A percentile compares a stretch with the other conserved stretches of the same genome.
These are phyloP conservation scores for Lamprotornis superbus DNA, from an alignment of 2,113 vertebrate species.

Conservation along the genomic window DNA sequence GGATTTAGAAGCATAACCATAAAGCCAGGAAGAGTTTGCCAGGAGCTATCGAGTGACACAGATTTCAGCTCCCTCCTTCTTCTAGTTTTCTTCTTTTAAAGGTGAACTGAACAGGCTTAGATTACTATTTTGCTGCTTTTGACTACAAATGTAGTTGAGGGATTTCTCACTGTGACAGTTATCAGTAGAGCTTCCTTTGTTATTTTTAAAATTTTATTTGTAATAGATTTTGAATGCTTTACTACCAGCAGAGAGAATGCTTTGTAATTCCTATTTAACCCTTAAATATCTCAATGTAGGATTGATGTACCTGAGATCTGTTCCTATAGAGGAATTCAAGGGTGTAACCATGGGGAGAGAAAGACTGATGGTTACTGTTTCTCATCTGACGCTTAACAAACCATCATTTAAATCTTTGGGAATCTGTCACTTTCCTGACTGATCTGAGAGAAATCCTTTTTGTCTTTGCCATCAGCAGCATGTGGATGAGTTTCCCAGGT, in stretches of 20 bases:
- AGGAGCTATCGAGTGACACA: conserved; percentile 39
- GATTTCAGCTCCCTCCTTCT: conserved; percentile 19
- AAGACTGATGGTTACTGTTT: background rate
- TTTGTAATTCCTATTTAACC: background rate
- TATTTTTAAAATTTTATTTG: background rate
- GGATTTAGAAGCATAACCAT: conserved; percentile 57
- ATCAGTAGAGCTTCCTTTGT: background rate
- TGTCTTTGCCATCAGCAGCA: background rate
- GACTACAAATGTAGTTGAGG: background rate
- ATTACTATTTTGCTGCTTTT: conserved; percentile 14
- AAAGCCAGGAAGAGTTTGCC: conserved; percentile 42
- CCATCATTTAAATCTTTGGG: background rate
- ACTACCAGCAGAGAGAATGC: background rate
- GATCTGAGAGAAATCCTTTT: background rate
- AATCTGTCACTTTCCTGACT: background rate
- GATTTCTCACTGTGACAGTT: background rate
- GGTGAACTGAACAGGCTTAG: background rate
- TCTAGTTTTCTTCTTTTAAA: conserved; percentile 44
- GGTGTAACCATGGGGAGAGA: background rate
- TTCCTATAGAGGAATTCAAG: background rate
- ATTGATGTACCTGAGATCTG: background rate
- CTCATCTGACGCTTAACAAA: background rate
- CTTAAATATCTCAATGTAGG: background rate
- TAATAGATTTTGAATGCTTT: background rate
- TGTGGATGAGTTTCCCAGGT: background rate